These are phyloP conservation scores for Amblyjoppa fuscipennis DNA, from an alignment of 2,888 invertebrate species.

Conservation along the genomic window DNA sequence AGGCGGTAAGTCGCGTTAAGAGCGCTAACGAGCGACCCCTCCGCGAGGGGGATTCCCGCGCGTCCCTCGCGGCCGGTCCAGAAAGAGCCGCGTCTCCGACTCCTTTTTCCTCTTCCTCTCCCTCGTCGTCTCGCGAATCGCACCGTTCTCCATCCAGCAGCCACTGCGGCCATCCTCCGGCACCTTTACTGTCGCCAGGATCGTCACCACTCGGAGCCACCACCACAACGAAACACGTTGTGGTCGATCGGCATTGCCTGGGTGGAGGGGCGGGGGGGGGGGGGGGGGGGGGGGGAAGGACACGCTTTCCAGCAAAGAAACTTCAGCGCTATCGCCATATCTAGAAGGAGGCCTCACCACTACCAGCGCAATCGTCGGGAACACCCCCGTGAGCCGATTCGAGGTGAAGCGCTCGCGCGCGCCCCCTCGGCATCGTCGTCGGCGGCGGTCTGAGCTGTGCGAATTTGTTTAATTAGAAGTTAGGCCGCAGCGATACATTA, in stretches of 20 bases:
- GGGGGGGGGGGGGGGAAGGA: neutral
- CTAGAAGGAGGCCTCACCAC: constrained; percentile 2
- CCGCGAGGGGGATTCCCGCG: constrained; percentile 63
- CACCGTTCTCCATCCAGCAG: constrained; percentile 31
- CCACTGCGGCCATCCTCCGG: constrained; percentile 59
- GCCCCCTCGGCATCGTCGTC: constrained; percentile 20
- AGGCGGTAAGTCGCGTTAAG: constrained; percentile 84
- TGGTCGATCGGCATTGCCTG: constrained; percentile 46
- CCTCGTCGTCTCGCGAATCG: constrained; percentile 35
- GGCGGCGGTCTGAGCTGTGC: constrained; percentile 80
- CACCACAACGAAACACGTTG: constrained; percentile 1
- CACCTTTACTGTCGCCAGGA: constrained; percentile 43
- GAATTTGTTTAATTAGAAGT: constrained; percentile 85
- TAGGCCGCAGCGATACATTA: constrained; percentile 84
- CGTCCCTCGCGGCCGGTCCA: constrained; percentile 38
- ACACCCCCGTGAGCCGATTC: constrained; percentile 72
- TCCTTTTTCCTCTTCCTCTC: constrained; percentile 48
- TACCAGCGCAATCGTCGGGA: constrained; percentile 21
- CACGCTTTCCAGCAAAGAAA: constrained; percentile 58
- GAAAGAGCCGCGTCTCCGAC: constrained; percentile 55
- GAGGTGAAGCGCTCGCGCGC: constrained; percentile 66
- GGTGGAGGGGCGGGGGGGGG: no score
- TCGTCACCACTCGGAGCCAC: constrained; percentile 35
- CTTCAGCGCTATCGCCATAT: constrained; percentile 39
- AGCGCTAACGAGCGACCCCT: constrained; percentile 85